Percentiles rank a stretch among this genome's conserved stretches.
Conservation (phyloP, 2,888 invertebrate species). For the Drosophila percnosoma region DNA sequence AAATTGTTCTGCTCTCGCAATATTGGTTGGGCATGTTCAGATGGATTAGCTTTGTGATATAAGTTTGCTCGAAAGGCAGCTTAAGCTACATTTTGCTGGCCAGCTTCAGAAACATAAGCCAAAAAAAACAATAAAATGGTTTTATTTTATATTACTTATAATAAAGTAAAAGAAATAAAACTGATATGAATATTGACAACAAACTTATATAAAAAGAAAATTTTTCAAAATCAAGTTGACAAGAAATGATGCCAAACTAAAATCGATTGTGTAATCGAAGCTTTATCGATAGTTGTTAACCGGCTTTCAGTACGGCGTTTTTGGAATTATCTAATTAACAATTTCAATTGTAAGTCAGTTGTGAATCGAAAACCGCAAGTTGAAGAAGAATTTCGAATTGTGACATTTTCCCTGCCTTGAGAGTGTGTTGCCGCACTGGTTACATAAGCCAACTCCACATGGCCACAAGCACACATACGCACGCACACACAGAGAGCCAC, state of each 20-base stretch:
- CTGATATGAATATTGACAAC: background rate
- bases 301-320: background rate
- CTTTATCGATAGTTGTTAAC: background rate
- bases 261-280: too few species aligned
- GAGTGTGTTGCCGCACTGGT: conserved; percentile 24
- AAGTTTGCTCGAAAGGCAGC: background rate
- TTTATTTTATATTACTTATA: background rate
- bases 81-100: background rate
- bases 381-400: conserved; percentile 8
- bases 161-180: background rate
- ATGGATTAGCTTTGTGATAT: background rate
- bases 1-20: conserved; percentile 34
- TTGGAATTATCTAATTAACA: conserved; percentile 32
- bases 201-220: background rate
- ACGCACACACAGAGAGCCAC: background rate
- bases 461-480: background rate
- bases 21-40: conserved; percentile 32
- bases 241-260: too few species aligned
- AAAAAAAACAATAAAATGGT: background rate
- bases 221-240: background rate
- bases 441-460: conserved; percentile 7
- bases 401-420: conserved; percentile 4
- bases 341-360: conserved; percentile 34
- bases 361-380: conserved; percentile 15
- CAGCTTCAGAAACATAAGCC: background rate